Evolutionary conservation across 2,113 vertebrate species (phyloP).

Genomic region (Bos indicus): DNA sequence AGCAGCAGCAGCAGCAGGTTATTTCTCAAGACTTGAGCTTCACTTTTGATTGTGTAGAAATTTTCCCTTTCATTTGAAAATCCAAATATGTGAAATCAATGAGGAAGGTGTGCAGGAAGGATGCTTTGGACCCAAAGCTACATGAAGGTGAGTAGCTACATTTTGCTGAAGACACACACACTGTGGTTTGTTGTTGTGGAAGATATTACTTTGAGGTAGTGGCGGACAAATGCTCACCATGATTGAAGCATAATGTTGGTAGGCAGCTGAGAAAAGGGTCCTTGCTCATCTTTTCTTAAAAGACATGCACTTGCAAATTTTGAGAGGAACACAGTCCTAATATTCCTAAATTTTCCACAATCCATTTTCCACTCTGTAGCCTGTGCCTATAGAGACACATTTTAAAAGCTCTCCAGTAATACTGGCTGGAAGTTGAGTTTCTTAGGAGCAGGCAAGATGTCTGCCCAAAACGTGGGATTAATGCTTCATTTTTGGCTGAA

Average conservation of each 20-base stretch:
- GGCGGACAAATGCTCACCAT: not conserved
- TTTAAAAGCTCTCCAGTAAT: not conserved
- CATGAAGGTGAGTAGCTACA: not conserved
- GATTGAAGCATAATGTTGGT: not conserved
- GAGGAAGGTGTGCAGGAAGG: not conserved
- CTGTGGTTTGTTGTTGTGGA: not conserved
- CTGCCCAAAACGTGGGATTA: not conserved
- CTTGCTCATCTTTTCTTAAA: not conserved
- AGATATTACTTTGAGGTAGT: not conserved
- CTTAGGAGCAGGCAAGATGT: slow-evolving; percentile 21
- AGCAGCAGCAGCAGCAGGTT: too few species aligned
- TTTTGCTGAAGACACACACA: not conserved
- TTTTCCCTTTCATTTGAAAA: not conserved
- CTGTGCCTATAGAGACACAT: not conserved
- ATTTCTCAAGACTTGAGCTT: not conserved
- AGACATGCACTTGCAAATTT: not conserved
- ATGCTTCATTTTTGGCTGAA: not conserved
- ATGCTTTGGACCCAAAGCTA: not conserved
- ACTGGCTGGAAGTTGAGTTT: not conserved
- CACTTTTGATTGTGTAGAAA: not conserved
- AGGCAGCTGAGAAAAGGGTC: not conserved
- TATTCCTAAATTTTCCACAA: not conserved
- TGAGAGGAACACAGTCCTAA: not conserved
- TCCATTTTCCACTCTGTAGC: not conserved
- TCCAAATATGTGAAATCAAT: not conserved